Conservation (phyloP, 2,888 invertebrate species). For the Eumerus sabulonum region DNA sequence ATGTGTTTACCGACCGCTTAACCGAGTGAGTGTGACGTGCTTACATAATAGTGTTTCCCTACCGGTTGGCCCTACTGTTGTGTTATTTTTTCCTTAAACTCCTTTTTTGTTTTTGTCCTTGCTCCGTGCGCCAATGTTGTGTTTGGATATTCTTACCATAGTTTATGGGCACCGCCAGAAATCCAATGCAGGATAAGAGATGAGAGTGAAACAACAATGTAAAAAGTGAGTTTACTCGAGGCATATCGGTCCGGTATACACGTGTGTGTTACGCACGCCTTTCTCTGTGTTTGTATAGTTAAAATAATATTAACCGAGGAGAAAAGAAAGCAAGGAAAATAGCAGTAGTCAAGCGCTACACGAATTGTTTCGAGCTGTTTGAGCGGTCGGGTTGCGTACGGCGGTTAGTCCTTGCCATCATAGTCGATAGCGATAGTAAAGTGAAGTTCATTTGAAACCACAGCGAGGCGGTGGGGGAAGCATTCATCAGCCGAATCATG, state of each 20-base stretch:
- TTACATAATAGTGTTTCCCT: conserved; percentile 58
- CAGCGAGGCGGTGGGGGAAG: conserved; percentile 28
- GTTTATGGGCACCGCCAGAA: conserved; percentile 44
- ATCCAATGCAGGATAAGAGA: conserved; percentile 49
- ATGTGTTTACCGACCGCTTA: conserved; percentile 66
- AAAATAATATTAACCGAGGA: conserved; percentile 42
- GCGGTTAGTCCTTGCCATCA: conserved; percentile 5
- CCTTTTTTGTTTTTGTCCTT: conserved; percentile 11
- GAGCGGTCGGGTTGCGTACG: neutral
- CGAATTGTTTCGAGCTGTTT: conserved; percentile 9
- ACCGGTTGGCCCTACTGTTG: conserved; percentile 37
- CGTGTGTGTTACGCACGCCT: neutral
- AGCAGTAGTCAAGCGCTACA: neutral
- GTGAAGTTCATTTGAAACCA: conserved; percentile 38
- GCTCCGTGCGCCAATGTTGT: conserved; percentile 1
- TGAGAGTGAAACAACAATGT: conserved; percentile 12
- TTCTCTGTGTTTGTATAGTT: conserved; percentile 17
- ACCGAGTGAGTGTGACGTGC: conserved; percentile 48
- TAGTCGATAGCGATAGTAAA: conserved; percentile 10
- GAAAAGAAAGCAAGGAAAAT: conserved; percentile 18
- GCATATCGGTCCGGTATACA: conserved; percentile 10
- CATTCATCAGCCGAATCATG: conserved; percentile 46
- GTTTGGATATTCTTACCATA: conserved; percentile 48
- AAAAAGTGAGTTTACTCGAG: conserved; percentile 37
- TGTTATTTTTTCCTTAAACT: conserved; percentile 31